These are phyloP conservation scores for Babyrousa celebensis DNA, from an alignment of 2,797 vertebrate genomes.

Conservation along the genomic window DNA sequence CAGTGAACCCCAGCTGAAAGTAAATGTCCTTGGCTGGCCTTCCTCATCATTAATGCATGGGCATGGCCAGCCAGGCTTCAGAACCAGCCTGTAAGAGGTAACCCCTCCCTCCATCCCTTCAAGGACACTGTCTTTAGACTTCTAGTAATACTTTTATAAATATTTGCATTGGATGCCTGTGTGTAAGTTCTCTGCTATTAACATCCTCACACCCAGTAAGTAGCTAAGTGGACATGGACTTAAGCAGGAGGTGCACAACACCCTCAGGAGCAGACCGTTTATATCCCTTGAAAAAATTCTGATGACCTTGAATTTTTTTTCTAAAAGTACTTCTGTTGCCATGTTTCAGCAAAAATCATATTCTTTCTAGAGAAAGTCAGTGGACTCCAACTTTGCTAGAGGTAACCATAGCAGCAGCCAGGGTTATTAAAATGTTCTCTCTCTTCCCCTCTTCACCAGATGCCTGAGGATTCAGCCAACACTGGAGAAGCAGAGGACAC, in stretches of 20 bases:
- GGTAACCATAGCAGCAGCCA: conserved; percentile 6
- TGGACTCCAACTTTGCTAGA: conserved; percentile 47
- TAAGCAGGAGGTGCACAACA: conserved; percentile 19
- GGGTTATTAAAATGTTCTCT: conserved; percentile 49
- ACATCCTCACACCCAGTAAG: conserved; percentile 46
- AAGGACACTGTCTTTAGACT: conserved; percentile 21
- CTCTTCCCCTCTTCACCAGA: conserved; percentile 8
- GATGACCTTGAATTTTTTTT: conserved; percentile 76
- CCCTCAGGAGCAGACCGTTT: conserved; percentile 56
- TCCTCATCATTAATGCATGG: conserved; percentile 15
- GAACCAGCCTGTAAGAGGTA: conserved; percentile 23
- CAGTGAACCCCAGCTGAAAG: background rate
- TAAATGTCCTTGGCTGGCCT: conserved; percentile 36
- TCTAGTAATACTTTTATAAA: conserved; percentile 45
- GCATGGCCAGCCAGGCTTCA: conserved; percentile 24
- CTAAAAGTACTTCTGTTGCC: conserved; percentile 78
- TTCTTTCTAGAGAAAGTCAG: conserved; percentile 70
- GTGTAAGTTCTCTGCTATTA: conserved; percentile 52
- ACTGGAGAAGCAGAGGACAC: background rate
- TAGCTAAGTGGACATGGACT: background rate
- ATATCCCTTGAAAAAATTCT: conserved; percentile 62
- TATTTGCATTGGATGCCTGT: background rate
- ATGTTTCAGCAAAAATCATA: conserved; percentile 78
- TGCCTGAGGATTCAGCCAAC: conserved; percentile 51
- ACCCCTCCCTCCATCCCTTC: background rate